Percentiles rank a stretch among this genome's conserved stretches.
phyloP scores from a whole-genome alignment of 2,888 invertebrate genomes.

The Cantharis flavilabris region DNA sequence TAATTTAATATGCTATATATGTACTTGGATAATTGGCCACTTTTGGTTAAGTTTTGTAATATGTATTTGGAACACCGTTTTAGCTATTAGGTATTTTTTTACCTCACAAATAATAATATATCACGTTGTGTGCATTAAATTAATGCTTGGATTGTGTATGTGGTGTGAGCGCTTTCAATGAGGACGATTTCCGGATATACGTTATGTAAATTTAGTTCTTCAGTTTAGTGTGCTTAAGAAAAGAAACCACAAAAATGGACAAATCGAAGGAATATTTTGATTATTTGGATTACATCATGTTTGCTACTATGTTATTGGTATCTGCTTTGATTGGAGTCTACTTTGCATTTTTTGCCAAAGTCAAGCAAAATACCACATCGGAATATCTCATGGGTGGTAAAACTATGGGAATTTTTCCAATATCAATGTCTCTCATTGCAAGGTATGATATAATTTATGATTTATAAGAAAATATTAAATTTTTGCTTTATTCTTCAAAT shows the following conservation, averaged over 20 bases:
- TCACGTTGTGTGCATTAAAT: background rate
- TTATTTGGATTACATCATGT: constrained; percentile 68
- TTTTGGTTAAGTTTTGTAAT: constrained; percentile 35
- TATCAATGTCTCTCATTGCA: constrained; percentile 77
- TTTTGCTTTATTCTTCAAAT: background rate
- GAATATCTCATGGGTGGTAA: constrained; percentile 78
- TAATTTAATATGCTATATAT: constrained; percentile 46
- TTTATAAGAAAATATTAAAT: background rate
- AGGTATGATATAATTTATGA: constrained; percentile 58
- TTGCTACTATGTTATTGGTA: constrained; percentile 66
- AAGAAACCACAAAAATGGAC: constrained; percentile 39
- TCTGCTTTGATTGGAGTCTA: constrained; percentile 72
- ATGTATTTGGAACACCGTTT: constrained; percentile 16
- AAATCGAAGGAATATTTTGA: constrained; percentile 57
- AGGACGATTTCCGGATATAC: background rate
- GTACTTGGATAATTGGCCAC: constrained; percentile 39
- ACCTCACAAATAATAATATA: constrained; percentile 2
- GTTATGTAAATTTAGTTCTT: background rate
- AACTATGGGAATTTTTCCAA: constrained; percentile 77
- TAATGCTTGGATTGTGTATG: background rate
- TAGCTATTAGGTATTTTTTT: constrained; percentile 23
- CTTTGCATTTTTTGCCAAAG: constrained; percentile 70
- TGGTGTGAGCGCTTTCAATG: background rate
- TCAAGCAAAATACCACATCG: constrained; percentile 70
- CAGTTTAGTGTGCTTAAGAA: background rate